A percentile compares a stretch with the other conserved stretches of the same genome.
Conservation (phyloP, 2,113 vertebrate species). For the Hippocampus barbouri region DNA sequence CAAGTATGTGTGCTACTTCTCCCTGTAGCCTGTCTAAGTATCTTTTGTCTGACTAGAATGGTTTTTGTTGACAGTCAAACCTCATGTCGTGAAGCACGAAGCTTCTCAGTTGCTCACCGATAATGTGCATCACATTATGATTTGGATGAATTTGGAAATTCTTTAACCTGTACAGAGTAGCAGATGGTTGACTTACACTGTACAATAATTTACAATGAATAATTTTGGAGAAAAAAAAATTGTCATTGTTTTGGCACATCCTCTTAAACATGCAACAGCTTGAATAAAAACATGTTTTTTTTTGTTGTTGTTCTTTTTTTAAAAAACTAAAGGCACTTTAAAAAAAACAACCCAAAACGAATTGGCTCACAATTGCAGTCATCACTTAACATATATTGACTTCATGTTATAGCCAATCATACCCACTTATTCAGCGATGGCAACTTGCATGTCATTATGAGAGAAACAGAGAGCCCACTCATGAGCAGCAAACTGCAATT, state of each 20-base stretch:
- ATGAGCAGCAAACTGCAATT: neutral
- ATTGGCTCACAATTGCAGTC: neutral
- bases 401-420: conserved; percentile 10
- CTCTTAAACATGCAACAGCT: neutral
- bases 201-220: neutral
- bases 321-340: neutral
- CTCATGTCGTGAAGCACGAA: conserved; percentile 7
- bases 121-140: conserved; percentile 12
- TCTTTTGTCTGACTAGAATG: conserved; percentile 27
- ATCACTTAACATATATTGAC: neutral
- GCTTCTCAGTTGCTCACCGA: conserved; percentile 14
- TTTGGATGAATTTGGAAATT: conserved; percentile 8
- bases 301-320: neutral
- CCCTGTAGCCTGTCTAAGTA: conserved; percentile 2
- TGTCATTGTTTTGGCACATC: neutral
- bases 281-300: neutral
- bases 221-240: neutral
- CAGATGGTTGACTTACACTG: neutral
- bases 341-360: neutral
- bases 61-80: conserved; percentile 22
- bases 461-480: neutral
- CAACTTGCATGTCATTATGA: conserved; percentile 11
- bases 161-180: neutral
- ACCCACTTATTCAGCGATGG: neutral
- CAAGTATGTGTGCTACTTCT: neutral